Evolutionary conservation across 2,888 invertebrate species (phyloP), one percentile per base, ranked within the genome.

Genomic region (Yponomeuta plumbellus): DNA sequence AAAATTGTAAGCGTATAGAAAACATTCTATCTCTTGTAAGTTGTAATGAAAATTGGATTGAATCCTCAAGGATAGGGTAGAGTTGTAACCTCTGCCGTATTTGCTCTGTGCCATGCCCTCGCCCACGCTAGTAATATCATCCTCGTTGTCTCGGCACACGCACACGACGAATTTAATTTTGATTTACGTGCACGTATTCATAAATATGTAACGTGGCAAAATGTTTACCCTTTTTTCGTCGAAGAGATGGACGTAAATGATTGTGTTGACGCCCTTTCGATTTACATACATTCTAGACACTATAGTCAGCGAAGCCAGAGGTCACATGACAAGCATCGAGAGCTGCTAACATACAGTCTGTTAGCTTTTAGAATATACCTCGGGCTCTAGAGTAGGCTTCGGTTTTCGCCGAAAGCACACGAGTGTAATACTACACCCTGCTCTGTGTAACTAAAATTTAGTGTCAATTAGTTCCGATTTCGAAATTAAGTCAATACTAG

Each of bases 121-220:
- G 44, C 44, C 44, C 44, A 52, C 44, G 17, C 44, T 17, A 52
- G 44, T 5, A 52, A 52, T 13, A 52, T 52, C 44, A 52, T 83
- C 85, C 85, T 85, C 81, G 81, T 85, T 86, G 88, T 87, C 86
- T 90, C 86, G 88, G 26, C n/a, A 20, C 17, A 13, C n/a, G 34
- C 88, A 86, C 84, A 83, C 81, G 78, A 86, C 84, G 88, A 89
- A 88, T 89, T 88, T 88, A 88, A 89, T 90, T 91, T 90, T 91
- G 91, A 91, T 91, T 90, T 90, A 91, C 86, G 84, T 79, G 79
- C 78, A 77, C 82, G 78, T 78, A 81, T 75, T 85, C 86, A 85
- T 59, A 59, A 52, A 52, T 52, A 52, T 58, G 58, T 58, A 58
- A 58, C 58, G 58, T 52, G 44, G 44, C 44, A 52, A 52, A 52